Percentiles rank a stretch among this genome's conserved stretches.
Evolutionary conservation across 1,140 invertebrate genomes (phyloP).

Genomic region (Drosophila sucinea): DNA sequence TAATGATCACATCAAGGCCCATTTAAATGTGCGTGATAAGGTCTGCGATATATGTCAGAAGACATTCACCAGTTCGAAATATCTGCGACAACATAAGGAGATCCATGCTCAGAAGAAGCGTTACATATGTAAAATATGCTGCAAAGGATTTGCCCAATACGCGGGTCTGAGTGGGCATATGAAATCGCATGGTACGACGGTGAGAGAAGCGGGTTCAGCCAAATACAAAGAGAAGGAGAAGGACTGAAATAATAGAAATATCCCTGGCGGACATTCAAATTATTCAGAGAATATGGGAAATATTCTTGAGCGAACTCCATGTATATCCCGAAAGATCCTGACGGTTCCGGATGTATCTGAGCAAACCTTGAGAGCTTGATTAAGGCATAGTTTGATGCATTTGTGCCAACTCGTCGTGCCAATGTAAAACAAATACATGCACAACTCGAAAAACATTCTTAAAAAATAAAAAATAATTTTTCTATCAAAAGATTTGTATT

Average conservation of each 20-base stretch:
- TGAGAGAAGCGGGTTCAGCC: neutral
- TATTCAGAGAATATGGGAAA: no score
- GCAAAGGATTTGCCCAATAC: constrained; percentile 51
- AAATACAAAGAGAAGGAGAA: neutral
- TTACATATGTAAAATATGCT: constrained; percentile 62
- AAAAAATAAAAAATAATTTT: neutral
- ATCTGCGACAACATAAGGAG: constrained; percentile 57
- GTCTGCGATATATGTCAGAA: constrained; percentile 59
- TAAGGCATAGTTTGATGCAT: no score
- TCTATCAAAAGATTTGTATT: neutral
- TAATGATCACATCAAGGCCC: constrained; percentile 54
- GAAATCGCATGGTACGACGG: constrained; percentile 36
- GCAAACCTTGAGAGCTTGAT: no score
- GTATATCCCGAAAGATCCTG: no score
- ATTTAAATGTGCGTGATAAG: constrained; percentile 58
- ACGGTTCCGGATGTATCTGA: no score
- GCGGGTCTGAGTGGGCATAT: constrained; percentile 37
- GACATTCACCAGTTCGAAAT: constrained; percentile 50
- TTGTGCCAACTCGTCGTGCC: no score
- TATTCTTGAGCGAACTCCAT: no score
- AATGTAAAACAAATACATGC: no score
- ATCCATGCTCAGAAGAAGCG: constrained; percentile 48
- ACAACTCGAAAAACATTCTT: no score
- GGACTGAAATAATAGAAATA: neutral
- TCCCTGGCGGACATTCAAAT: no score